phyloP scores from a whole-genome alignment of 53 echinoderm and acorn worm species.

The Patiria pectinifera region DNA sequence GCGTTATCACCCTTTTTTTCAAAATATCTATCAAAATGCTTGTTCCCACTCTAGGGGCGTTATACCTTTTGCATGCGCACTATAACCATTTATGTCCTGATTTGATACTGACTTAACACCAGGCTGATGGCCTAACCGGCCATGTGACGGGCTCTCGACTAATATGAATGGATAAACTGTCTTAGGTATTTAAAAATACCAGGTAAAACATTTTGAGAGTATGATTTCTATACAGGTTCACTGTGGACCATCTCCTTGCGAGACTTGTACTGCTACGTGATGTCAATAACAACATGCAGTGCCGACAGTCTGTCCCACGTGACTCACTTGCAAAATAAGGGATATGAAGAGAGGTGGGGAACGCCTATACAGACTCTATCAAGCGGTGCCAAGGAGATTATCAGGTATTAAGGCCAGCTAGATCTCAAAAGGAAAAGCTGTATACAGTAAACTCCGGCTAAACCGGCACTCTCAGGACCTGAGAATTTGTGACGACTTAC shows the following conservation, averaged over 20 bases:
- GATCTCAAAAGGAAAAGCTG: not conserved
- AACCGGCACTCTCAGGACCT: no score
- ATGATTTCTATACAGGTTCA: conserved; percentile 59
- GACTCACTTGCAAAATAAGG: conserved; percentile 1
- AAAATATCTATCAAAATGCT: no score
- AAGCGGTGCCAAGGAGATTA: conserved; percentile 56
- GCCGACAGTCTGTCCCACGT: conserved; percentile 10
- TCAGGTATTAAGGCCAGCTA: conserved; percentile 53
- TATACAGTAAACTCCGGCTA: no score
- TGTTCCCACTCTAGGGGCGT: no score
- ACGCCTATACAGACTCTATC: conserved; percentile 28
- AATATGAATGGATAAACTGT: no score
- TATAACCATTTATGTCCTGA: no score
- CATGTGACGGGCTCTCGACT: no score
- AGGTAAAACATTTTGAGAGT: not conserved
- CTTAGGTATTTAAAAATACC: not conserved
- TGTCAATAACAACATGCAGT: conserved; percentile 13
- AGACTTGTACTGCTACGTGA: conserved; percentile 70
- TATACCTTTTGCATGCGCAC: no score
- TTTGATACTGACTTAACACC: no score
- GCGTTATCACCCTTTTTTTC: no score
- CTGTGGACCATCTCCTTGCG: conserved; percentile 72
- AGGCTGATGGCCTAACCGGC: no score
- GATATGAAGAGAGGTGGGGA: conserved; percentile 58
- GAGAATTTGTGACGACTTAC: no score